phyloP scores from a whole-genome alignment of 2,113 vertebrate genomes.

The Leptodactylus fuscus region DNA sequence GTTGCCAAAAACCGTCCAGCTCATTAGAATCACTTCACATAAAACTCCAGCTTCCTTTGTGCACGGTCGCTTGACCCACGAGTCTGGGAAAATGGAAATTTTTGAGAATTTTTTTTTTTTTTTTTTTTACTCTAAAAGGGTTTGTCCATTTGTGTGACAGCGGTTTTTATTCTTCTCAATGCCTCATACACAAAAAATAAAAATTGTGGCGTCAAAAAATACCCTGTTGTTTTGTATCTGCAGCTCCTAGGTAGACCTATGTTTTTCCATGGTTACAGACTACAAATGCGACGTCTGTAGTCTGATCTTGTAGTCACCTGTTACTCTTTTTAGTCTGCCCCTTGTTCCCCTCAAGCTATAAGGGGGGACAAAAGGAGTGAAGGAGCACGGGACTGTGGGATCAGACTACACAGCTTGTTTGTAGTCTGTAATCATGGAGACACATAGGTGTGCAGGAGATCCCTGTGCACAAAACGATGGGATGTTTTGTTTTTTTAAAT shows the following conservation, averaged over 20 bases:
- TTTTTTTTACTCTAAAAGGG: no score
- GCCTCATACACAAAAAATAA: neutral
- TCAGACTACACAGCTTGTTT: no score
- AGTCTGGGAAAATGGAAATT: slow-evolving; percentile 30
- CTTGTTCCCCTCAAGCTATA: no score
- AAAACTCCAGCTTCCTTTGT: slow-evolving; percentile 61
- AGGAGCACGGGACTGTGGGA: no score
- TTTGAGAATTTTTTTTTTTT: no score
- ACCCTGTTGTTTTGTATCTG: neutral
- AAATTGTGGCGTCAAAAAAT: neutral
- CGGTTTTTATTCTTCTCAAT: neutral
- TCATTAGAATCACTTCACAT: slow-evolving; percentile 76
- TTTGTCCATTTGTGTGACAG: neutral
- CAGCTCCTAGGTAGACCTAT: neutral
- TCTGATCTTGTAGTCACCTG: neutral
- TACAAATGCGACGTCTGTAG: neutral
- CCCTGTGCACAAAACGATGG: no score
- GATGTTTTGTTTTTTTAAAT: no score
- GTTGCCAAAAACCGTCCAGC: slow-evolving; percentile 69
- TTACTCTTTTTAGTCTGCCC: no score
- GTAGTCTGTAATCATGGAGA: no score
- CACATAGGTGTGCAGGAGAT: no score
- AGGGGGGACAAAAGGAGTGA: no score
- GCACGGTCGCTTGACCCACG: neutral
- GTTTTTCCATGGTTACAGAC: neutral